phyloP scores from a whole-genome alignment of 2,797 vertebrate species.

The Tangara arthus region DNA sequence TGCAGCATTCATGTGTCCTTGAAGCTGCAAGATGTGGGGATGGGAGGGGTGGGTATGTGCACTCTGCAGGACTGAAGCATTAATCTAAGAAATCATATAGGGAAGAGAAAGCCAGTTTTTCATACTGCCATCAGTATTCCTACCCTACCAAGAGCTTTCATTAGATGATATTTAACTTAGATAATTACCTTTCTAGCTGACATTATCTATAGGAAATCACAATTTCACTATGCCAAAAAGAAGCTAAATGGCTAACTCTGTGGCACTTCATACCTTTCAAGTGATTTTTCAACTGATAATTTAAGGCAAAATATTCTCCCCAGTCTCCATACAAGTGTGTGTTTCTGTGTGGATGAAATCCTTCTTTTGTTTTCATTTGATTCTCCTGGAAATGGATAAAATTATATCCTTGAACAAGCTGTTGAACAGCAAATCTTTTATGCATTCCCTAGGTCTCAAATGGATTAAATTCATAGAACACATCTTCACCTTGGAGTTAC shows the following conservation, averaged over 20 bases:
- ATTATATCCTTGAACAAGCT: neutral
- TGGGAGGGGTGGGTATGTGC: neutral
- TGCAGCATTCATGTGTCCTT: neutral
- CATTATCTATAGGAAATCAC: constrained; percentile 7
- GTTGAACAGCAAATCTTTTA: neutral
- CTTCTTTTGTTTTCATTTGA: neutral
- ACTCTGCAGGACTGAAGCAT: neutral
- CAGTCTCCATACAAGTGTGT: neutral
- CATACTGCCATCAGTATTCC: neutral
- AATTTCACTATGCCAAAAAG: neutral
- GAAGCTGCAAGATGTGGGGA: neutral
- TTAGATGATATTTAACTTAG: neutral
- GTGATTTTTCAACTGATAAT: neutral
- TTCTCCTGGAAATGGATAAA: neutral
- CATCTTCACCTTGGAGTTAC: neutral
- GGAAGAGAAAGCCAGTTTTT: neutral
- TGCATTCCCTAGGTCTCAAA: neutral
- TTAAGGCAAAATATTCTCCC: neutral
- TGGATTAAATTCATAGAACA: neutral
- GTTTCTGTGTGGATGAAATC: neutral
- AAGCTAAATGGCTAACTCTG: neutral
- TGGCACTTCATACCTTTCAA: neutral
- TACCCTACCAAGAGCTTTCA: neutral
- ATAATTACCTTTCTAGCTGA: constrained; percentile 10
- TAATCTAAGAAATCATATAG: neutral